These are phyloP conservation scores for Drosophila sucinea DNA, from an alignment of 1,140 invertebrate genomes.

Conservation along the genomic window DNA sequence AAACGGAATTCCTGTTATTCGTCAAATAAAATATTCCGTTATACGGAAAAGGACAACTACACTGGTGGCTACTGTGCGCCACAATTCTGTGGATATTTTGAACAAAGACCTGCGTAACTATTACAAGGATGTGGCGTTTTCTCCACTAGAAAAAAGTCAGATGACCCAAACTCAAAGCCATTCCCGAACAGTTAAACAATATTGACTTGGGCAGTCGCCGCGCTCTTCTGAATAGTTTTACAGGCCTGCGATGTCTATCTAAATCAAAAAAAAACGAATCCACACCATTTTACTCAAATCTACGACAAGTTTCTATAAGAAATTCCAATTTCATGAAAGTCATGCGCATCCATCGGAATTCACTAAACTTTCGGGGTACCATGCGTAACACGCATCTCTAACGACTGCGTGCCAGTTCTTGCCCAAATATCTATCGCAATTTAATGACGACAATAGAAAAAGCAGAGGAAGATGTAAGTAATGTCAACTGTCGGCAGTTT, in stretches of 20 bases:
- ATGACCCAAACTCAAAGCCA: conserved; percentile 56
- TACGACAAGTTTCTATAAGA: conserved; percentile 72
- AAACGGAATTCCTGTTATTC: conserved; percentile 70
- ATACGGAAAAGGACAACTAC: conserved; percentile 59
- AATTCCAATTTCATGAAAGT: conserved; percentile 89
- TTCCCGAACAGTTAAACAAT: conserved; percentile 50
- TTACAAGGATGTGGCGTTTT: conserved; percentile 67
- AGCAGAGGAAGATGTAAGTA: conserved; percentile 87
- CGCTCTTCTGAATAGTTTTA: conserved; percentile 70
- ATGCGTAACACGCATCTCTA: conserved; percentile 92
- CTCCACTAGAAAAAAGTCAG: conserved; percentile 56
- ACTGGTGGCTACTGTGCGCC: conserved; percentile 53
- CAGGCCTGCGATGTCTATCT: conserved; percentile 69
- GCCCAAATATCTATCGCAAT: conserved; percentile 94
- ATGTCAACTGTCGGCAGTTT: too few species aligned
- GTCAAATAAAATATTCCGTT: conserved; percentile 69
- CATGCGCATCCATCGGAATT: conserved; percentile 90
- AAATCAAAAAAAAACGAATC: conserved; percentile 69
- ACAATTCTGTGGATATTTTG: conserved; percentile 77
- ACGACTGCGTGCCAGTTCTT: conserved; percentile 92
- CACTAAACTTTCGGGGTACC: conserved; percentile 91
- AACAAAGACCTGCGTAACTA: conserved; percentile 71
- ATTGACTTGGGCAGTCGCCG: conserved; percentile 57
- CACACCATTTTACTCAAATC: conserved; percentile 63
- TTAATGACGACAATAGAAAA: conserved; percentile 93